phyloP scores from a whole-genome alignment of 2,797 vertebrate species.

The Dicrostonyx torquatus region DNA sequence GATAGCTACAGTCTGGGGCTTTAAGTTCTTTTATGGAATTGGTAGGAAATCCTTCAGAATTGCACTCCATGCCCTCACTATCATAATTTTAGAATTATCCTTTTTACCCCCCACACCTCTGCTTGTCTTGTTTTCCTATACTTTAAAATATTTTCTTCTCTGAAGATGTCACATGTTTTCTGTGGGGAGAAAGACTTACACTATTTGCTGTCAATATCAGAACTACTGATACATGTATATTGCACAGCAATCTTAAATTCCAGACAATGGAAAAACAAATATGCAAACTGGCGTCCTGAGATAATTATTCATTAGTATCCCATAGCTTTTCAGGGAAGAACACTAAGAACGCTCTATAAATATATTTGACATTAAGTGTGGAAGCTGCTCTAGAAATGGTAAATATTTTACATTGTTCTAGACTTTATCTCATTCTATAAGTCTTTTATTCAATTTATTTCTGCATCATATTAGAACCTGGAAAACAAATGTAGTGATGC shows the following conservation, averaged over 20 bases:
- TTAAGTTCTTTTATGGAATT: not conserved
- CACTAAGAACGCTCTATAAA: not conserved
- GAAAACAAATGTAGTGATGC: not conserved
- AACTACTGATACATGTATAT: not conserved
- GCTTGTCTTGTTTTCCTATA: not conserved
- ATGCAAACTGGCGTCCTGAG: not conserved
- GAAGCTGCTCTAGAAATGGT: not conserved
- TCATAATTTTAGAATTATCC: not conserved
- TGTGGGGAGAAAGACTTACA: not conserved
- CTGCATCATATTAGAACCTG: slow-evolving; percentile 12
- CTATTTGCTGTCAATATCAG: not conserved
- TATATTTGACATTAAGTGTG: not conserved
- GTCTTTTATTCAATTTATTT: slow-evolving; percentile 31
- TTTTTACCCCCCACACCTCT: rapidly evolving
- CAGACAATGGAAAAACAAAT: not conserved
- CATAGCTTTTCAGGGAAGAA: not conserved
- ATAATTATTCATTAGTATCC: not conserved
- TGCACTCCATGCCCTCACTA: rapidly evolving
- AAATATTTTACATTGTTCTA: slow-evolving; percentile 23
- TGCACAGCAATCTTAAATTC: not conserved
- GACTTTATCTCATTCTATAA: not conserved
- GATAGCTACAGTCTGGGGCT: not conserved
- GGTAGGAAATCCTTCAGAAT: not conserved
- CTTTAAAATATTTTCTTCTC: not conserved
- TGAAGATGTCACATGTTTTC: not conserved